phyloP scores from a whole-genome alignment of 1,140 invertebrate species.

The Adoxophyes honmai region DNA sequence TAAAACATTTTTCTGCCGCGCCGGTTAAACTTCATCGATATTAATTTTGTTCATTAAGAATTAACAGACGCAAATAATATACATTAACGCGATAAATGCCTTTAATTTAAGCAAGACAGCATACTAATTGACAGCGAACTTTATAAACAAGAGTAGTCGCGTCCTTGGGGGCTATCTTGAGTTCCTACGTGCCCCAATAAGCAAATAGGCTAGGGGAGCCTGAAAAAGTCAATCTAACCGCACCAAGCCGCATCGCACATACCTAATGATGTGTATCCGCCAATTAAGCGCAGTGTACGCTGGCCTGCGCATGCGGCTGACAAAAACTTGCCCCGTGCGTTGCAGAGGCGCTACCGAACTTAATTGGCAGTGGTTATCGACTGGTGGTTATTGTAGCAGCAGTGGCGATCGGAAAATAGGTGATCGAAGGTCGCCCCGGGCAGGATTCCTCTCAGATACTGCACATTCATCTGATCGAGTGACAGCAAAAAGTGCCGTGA shows the following conservation, averaged over 20 bases:
- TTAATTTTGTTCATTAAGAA: too few relatives aligned
- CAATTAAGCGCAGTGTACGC: conserved; percentile 53
- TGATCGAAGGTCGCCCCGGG: conserved; percentile 47
- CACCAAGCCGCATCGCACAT: conserved; percentile 33
- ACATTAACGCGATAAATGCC: neutral
- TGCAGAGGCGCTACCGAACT: conserved; percentile 64
- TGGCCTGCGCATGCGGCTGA: conserved; percentile 25
- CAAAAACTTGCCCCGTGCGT: conserved; percentile 59
- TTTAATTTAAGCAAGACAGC: conserved; percentile 14
- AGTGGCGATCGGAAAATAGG: conserved; percentile 33
- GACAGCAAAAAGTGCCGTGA: conserved; percentile 32
- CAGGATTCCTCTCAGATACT: conserved; percentile 34
- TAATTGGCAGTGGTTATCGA: conserved; percentile 65
- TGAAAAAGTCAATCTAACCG: conserved; percentile 31
- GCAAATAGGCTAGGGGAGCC: conserved; percentile 3
- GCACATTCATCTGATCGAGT: conserved; percentile 32
- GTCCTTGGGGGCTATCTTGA: neutral
- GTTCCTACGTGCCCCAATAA: conserved; percentile 7
- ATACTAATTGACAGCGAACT: neutral
- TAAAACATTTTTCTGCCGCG: too few relatives aligned
- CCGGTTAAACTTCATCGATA: too few relatives aligned
- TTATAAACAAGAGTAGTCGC: too few relatives aligned
- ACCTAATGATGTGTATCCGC: conserved; percentile 61
- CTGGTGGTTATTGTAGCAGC: conserved; percentile 44
- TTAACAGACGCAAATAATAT: too few relatives aligned